Evolutionary conservation across 2,113 vertebrate species (phyloP), one percentile per base, ranked within the genome.

Genomic region (Cyanoliseus patagonus): DNA sequence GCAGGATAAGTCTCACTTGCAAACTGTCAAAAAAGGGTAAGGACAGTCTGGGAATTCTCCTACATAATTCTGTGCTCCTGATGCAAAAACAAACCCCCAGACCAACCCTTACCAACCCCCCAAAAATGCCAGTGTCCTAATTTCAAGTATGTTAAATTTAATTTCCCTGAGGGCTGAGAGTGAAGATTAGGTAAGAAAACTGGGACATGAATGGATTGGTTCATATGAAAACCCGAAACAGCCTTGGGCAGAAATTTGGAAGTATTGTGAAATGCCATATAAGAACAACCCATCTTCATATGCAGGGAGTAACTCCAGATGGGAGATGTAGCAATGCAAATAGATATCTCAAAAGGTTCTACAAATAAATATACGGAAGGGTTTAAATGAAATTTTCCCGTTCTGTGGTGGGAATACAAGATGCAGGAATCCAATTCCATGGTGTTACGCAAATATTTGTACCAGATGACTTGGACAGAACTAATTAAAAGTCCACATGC

Each of bases 151-250:
- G 95, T 88, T 92, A 97, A 96, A 95, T 96, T 94, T 96, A 90
- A 95, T 96, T 95, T 96, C 92, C 92, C 93, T 88, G 72, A 96
- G 90, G 96, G 93, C 55, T 96, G 85, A 95, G 85, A 88, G 64
- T 75, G 47, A 95, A 93, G 93, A 95, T 96, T 97, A 95, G 90
- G 96, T 75, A 97, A 97, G 95, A 93, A 93, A 97, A 96, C 93
- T 88, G 92, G 92, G 95, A 95, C 95, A 95, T 30, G 1, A 97
- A 94, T 86, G 93, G 92, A 93, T 95, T 95, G 96, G 95, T 95
- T 96, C 94, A 90, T 86, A 96, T 64, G 76, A 92, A 96, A 96
- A 95, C 88, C 83, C 93, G 90, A 96, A 96, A 96, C 93, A 94
- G 95, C 94, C 94, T 47, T 78, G 39, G 90, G 94, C 93, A 93